These are phyloP conservation scores for Stictonetta naevosa DNA, from an alignment of 2,113 vertebrate genomes.

Conservation along the genomic window DNA sequence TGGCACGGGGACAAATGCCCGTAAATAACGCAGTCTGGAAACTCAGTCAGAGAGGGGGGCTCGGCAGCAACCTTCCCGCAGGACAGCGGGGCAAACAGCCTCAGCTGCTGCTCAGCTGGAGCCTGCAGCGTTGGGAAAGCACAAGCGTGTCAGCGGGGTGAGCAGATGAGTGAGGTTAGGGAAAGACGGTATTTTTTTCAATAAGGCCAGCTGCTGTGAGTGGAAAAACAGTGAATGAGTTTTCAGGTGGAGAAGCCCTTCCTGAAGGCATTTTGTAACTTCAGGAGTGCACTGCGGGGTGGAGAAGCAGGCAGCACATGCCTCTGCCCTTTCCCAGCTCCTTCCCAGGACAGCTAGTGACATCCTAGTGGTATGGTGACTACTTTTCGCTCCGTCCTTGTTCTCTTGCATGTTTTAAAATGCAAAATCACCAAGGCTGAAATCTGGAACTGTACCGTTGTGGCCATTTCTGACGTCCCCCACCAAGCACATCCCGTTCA, in stretches of 20 bases:
- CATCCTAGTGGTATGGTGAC: neutral
- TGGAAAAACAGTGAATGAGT: rapidly evolving
- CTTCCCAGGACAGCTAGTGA: neutral
- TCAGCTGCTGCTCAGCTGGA: neutral
- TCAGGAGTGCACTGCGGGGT: neutral
- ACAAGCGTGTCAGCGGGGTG: neutral
- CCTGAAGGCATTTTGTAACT: neutral
- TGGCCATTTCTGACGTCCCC: neutral
- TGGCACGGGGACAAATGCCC: neutral
- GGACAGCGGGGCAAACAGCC: neutral
- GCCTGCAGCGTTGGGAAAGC: neutral
- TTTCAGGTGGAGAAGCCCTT: neutral
- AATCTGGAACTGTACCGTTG: neutral
- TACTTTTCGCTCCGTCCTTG: neutral
- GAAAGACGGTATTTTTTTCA: neutral
- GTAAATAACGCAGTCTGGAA: conserved; percentile 3
- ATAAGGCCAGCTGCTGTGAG: neutral
- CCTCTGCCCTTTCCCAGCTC: neutral
- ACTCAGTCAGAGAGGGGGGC: neutral
- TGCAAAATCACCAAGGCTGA: neutral
- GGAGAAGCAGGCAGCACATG: neutral
- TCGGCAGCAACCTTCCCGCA: neutral
- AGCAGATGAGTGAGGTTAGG: neutral
- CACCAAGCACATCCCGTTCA: rapidly evolving
- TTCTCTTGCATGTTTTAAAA: neutral